These are phyloP conservation scores for Mormyrus proboscirostris DNA, from an alignment of 2,797 vertebrate species.

Conservation along the genomic window DNA sequence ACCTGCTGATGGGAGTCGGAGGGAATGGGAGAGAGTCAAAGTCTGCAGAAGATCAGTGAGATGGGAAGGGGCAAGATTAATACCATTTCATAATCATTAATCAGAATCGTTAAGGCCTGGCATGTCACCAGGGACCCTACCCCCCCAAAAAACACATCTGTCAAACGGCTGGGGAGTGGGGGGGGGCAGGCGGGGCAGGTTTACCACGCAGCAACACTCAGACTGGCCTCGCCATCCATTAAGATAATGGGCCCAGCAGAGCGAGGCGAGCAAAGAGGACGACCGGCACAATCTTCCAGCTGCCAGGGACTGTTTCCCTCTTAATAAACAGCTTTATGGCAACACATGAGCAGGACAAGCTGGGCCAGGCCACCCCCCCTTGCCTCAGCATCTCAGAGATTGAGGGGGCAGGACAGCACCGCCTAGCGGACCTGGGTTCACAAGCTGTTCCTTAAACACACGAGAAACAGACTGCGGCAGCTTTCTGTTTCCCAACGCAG, in stretches of 20 bases:
- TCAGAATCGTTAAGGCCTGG: background rate
- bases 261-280: slow-evolving; percentile 19
- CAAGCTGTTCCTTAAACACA: background rate
- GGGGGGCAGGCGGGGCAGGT: background rate
- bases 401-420: background rate
- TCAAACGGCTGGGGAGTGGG: slow-evolving; percentile 33
- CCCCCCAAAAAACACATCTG: slow-evolving; percentile 37
- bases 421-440: background rate
- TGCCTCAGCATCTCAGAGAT: background rate
- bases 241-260: slow-evolving; percentile 33
- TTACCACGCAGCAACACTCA: slow-evolving; percentile 22
- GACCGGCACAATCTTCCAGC: slow-evolving; percentile 20
- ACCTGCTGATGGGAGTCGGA: background rate
- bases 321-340: slow-evolving; percentile 3
- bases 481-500: background rate
- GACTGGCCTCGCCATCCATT: slow-evolving; percentile 31
- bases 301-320: background rate
- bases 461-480: background rate
- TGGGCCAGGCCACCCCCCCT: background rate
- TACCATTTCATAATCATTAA: slow-evolving; percentile 1
- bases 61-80: background rate
- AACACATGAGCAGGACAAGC: background rate
- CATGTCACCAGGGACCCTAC: slow-evolving; percentile 20
- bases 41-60: background rate
- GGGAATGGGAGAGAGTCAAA: background rate